A percentile compares a stretch with the other conserved stretches of the same genome.
Conservation (phyloP, 2,888 invertebrate genomes). For the Muscina levida region DNA sequence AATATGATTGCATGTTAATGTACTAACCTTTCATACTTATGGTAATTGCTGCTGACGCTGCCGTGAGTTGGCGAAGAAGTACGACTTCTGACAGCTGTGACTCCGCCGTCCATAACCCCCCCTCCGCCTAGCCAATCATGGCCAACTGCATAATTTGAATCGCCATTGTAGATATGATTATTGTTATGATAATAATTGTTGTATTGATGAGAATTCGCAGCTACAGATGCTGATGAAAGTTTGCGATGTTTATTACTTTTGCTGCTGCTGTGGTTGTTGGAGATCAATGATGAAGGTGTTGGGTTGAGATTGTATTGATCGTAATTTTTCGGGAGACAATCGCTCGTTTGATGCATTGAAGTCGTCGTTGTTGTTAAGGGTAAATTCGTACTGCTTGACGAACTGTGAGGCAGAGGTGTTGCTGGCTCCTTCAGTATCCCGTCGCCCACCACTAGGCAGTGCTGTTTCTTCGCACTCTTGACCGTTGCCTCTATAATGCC, state of each 20-base stretch:
- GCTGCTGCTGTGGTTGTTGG: slow-evolving; percentile 71
- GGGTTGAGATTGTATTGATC: slow-evolving; percentile 74
- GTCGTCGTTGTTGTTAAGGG: slow-evolving; percentile 62
- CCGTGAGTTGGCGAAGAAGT: slow-evolving; percentile 81
- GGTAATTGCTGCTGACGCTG: slow-evolving; percentile 66
- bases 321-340: slow-evolving; percentile 71
- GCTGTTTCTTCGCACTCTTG: slow-evolving; percentile 69
- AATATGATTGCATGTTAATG: not conserved
- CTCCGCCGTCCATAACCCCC: slow-evolving; percentile 73
- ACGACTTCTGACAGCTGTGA: slow-evolving; percentile 80
- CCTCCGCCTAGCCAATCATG: slow-evolving; percentile 79
- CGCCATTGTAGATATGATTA: slow-evolving; percentile 67
- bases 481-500: slow-evolving; percentile 63
- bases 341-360: slow-evolving; percentile 69
- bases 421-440: slow-evolving; percentile 65
- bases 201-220: slow-evolving; percentile 67
- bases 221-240: slow-evolving; percentile 70
- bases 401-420: slow-evolving; percentile 53
- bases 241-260: slow-evolving; percentile 72
- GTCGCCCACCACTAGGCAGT: slow-evolving; percentile 68
- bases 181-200: slow-evolving; percentile 68
- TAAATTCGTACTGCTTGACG: slow-evolving; percentile 57
- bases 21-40: slow-evolving; percentile 73
- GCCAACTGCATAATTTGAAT: slow-evolving; percentile 68
- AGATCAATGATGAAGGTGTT: slow-evolving; percentile 77